Evolutionary conservation across 2,113 vertebrate species (phyloP).

Genomic region (Pomatorhinus ruficollis): DNA sequence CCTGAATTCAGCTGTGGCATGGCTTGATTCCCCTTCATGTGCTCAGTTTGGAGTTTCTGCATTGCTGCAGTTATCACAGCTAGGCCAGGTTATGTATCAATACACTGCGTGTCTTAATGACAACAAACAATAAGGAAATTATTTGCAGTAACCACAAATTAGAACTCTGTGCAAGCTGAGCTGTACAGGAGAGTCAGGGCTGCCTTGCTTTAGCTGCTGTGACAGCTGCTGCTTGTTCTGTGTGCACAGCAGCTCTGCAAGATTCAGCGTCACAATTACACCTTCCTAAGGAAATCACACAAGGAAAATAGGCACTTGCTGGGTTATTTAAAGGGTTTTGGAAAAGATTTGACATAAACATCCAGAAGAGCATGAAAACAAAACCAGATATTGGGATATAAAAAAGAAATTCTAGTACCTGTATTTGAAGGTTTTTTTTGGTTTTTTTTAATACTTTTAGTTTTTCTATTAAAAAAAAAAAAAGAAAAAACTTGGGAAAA

Average conservation of each 20-base stretch:
- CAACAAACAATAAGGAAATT: background rate
- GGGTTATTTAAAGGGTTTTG: background rate
- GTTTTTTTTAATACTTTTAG: background rate
- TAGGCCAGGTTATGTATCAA: background rate
- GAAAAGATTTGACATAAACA: background rate
- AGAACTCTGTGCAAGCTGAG: background rate
- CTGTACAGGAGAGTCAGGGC: background rate
- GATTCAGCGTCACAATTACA: background rate
- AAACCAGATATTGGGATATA: background rate
- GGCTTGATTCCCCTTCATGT: background rate
- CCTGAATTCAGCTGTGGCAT: background rate
- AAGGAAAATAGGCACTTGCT: background rate
- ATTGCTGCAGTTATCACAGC: background rate
- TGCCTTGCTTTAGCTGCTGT: background rate
- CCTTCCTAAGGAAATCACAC: background rate
- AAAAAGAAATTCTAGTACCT: background rate
- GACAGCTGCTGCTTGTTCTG: background rate
- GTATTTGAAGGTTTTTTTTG: background rate
- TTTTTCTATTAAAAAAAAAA: background rate
- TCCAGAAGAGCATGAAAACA: background rate
- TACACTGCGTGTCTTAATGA: background rate
- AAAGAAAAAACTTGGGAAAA: background rate
- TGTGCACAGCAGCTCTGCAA: background rate
- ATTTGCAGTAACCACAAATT: background rate
- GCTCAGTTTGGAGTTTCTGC: background rate